Evolutionary conservation across 2,113 vertebrate genomes (phyloP).

Genomic region (Todiramphus saurophagus): DNA sequence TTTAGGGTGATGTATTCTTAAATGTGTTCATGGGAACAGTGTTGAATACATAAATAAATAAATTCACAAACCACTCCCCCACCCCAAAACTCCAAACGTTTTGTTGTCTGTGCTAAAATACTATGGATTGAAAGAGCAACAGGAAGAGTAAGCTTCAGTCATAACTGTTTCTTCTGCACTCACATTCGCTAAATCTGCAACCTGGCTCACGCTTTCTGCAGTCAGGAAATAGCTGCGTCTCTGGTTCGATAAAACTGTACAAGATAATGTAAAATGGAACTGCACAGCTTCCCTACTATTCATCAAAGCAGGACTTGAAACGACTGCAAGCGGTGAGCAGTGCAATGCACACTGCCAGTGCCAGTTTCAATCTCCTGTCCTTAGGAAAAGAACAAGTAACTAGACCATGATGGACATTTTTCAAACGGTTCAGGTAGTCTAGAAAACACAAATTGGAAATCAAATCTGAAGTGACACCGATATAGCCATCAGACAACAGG

Average conservation of each 20-base stretch:
- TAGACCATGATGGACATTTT: neutral
- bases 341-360: neutral
- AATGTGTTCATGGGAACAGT: neutral
- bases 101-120: neutral
- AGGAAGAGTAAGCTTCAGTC: neutral
- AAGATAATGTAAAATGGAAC: neutral
- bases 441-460: neutral
- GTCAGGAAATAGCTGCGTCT: neutral
- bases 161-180: neutral
- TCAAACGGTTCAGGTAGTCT: neutral
- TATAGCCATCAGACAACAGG: neutral
- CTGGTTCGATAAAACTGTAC: neutral
- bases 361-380: neutral
- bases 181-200: neutral
- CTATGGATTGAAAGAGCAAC: neutral
- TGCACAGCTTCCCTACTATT: neutral
- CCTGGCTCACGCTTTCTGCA: neutral
- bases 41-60: neutral
- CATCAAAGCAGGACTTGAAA: neutral
- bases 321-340: neutral
- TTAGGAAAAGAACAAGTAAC: neutral
- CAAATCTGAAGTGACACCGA: neutral
- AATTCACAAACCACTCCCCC: neutral
- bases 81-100: neutral
- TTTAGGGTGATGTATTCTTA: neutral